phyloP scores from a whole-genome alignment of 2,888 invertebrate genomes.

The Netelia fuscicornis region DNA sequence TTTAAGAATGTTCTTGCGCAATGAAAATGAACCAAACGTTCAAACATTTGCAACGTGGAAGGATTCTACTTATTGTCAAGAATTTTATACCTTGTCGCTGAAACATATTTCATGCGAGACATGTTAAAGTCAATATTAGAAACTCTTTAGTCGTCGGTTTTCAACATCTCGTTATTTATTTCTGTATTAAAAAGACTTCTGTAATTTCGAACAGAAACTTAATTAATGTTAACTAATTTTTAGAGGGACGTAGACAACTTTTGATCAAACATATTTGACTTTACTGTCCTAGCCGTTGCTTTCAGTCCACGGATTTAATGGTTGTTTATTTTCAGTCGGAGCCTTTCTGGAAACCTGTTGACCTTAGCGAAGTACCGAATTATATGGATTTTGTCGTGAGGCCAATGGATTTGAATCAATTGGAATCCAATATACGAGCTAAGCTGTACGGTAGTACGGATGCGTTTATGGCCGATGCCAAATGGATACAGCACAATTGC shows the following conservation, averaged over 20 bases:
- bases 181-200: background rate
- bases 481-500: slow-evolving; percentile 98
- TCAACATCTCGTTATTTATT: background rate
- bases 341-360: slow-evolving; percentile 92
- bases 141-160: no score
- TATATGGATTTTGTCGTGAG: slow-evolving; percentile 94
- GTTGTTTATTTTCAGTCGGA: slow-evolving; percentile 87
- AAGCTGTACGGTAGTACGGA: slow-evolving; percentile 94
- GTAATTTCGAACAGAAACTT: background rate
- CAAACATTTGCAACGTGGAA: no score
- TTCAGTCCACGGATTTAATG: background rate
- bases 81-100: no score
- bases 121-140: no score
- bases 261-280: background rate
- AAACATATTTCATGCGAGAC: no score
- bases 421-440: slow-evolving; percentile 91
- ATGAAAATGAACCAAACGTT: no score
- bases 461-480: slow-evolving; percentile 95
- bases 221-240: slow-evolving; percentile 53
- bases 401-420: slow-evolving; percentile 93
- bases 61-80: no score
- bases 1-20: no score
- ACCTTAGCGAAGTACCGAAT: slow-evolving; percentile 89
- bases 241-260: background rate
- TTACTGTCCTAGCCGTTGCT: background rate